Evolutionary conservation across 2,797 vertebrate species (phyloP).

Genomic region (Pterois miles): DNA sequence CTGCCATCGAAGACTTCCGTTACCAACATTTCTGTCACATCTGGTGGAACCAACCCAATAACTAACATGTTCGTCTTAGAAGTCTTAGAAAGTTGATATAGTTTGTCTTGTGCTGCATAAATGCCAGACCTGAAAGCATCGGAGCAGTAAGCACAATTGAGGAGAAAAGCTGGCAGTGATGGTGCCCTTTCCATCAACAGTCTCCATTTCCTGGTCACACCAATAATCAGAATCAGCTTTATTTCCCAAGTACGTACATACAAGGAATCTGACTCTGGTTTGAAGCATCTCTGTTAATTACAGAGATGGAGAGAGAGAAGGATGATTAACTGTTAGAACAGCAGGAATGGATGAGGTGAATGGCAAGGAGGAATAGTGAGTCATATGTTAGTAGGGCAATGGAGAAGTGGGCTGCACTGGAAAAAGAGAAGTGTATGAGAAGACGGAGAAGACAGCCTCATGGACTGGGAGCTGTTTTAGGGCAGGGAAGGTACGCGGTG

Average conservation of each 20-base stretch:
- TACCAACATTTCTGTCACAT: not conserved
- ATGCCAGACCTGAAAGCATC: not conserved
- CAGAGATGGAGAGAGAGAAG: not conserved
- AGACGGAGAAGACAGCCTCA: conserved; percentile 7
- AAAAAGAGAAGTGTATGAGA: conserved; percentile 26
- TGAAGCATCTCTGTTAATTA: too few species aligned
- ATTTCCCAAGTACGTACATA: too few species aligned
- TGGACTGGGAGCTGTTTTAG: conserved; percentile 11
- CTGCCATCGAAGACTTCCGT: too few species aligned
- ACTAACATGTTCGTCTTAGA: too few species aligned
- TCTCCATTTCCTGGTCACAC: not conserved
- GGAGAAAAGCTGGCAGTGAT: too few species aligned
- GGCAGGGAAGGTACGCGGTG: not conserved
- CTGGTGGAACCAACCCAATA: too few species aligned
- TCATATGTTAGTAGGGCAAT: conserved; percentile 26
- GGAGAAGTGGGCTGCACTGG: conserved; percentile 12
- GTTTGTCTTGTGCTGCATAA: too few species aligned
- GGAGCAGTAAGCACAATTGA: too few species aligned
- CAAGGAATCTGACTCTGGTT: too few species aligned
- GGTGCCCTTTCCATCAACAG: not conserved
- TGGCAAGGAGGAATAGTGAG: conserved; percentile 21
- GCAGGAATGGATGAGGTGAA: conserved; percentile 15
- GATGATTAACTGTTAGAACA: not conserved
- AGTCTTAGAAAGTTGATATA: too few species aligned
- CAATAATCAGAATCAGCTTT: not conserved